A percentile compares a stretch with the other conserved stretches of the same genome.
Conservation (phyloP, 2,888 invertebrate genomes). For the Papilio protenor region DNA sequence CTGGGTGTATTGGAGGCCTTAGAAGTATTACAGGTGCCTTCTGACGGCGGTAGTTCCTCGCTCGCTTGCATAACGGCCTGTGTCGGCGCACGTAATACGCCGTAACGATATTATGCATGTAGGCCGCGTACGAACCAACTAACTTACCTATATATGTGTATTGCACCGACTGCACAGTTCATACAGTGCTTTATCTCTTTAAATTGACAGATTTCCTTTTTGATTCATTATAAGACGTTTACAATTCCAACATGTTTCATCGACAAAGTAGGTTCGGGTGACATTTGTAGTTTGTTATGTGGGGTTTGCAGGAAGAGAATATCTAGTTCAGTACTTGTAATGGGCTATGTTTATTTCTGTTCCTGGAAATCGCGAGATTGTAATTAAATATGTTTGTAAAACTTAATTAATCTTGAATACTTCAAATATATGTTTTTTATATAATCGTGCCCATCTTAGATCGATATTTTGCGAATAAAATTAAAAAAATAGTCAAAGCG, state of each 20-base stretch:
- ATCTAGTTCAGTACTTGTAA: neutral
- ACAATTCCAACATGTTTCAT: neutral
- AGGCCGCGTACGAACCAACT: conserved; percentile 63
- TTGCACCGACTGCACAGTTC: conserved; percentile 42
- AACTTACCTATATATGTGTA: conserved; percentile 13
- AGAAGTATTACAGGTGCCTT: conserved; percentile 68
- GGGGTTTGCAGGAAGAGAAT: neutral
- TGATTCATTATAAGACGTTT: neutral
- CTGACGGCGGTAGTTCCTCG: conserved; percentile 63
- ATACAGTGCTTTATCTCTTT: conserved; percentile 29
- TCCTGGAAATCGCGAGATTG: neutral
- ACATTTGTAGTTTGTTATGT: neutral
- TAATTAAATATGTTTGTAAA: neutral
- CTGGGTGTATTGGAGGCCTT: conserved; percentile 18
- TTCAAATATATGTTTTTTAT: neutral
- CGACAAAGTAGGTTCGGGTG: neutral
- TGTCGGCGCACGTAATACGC: conserved; percentile 72
- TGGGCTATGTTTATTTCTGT: neutral
- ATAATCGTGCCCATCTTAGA: neutral
- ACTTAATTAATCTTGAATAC: neutral
- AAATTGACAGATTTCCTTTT: conserved; percentile 33
- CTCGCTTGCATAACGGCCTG: conserved; percentile 76
- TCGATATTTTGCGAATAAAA: neutral
- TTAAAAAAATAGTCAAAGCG: conserved; percentile 1
- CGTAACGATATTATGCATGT: conserved; percentile 80